Conservation (phyloP, 2,113 vertebrate genomes). For the Xenopus tropicalis region UCB_Xtro_10.0 CM004444.2:85853001-85853500, state of each 20-base stretch:
- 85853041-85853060: conserved; percentile 45
- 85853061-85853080: conserved; percentile 41
- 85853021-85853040: conserved; percentile 35
- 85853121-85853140: conserved; percentile 18
- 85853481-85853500: too few relatives aligned
- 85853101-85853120: conserved; percentile 32
- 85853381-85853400: conserved; percentile 26
- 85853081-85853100: conserved; percentile 27
- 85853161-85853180: conserved; percentile 46
- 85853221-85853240: conserved; percentile 42
- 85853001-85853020: conserved; percentile 31
- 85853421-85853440: conserved; percentile 16
- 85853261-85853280: conserved; percentile 30
- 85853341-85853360: conserved; percentile 45
- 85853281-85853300: conserved; percentile 40
- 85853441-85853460: neutral
- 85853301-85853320: conserved; percentile 17
- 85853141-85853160: conserved; percentile 33
- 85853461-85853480: too few relatives aligned
- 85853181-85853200: conserved; percentile 30
- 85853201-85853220: conserved; percentile 29
- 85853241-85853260: conserved; percentile 41
- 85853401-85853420: conserved; percentile 8
- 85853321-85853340: conserved; percentile 32
- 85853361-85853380: conserved; percentile 44